Base-by-base conservation (phyloP, 2,113 vertebrate species). In the Bambusicola thoracicus region DNA sequence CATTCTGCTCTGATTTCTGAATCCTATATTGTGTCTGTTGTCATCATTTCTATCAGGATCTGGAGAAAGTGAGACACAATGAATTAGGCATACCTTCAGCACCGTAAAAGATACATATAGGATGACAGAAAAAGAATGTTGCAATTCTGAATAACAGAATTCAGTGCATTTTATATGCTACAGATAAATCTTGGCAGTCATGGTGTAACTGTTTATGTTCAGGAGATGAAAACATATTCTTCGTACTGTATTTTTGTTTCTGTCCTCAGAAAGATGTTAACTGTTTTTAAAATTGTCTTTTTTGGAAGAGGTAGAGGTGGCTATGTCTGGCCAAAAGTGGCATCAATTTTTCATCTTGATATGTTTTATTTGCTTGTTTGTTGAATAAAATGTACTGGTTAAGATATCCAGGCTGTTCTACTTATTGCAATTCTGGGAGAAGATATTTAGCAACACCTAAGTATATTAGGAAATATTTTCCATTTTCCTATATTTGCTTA, bases 201-300 rank as follows among this genome's bases (percentile, higher is more conserved):
- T 51, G 2, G 1, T 44, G 6, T 56, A 92, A 80, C 58, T 12
- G 0, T 19, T 40, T 56, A 25, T 61, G 32, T 58, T 49, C 9
- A n/a, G 7, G 24, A 83, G 13, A 53, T 36, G 13, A 89, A 85
- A n/a, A 58, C 12, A 38, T 11, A 8, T 67, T 81, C 30, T 92
- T 95, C 46, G 25, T 36, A 80, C 9, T 24, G 11, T 22, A 49
- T 36, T 78, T 89, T 91, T 86, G 11, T 32, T 51, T 90, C 36
- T 95, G 13, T 46, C 90, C 95, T 92, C 46, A 55, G 34, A 70
- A 81, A 81, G 36, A 24, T 87, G 38, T 51, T 83, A 75, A 19
- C 24, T 95, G 25, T 78, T 92, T 96, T 83, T 74, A n/a, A 53
- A 70, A 7, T 2, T 43, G 2, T 44, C 63, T 80, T 76, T 8